Conservation (phyloP, 2,113 vertebrate genomes). For the Chamaetylas fuelleborni region DNA sequence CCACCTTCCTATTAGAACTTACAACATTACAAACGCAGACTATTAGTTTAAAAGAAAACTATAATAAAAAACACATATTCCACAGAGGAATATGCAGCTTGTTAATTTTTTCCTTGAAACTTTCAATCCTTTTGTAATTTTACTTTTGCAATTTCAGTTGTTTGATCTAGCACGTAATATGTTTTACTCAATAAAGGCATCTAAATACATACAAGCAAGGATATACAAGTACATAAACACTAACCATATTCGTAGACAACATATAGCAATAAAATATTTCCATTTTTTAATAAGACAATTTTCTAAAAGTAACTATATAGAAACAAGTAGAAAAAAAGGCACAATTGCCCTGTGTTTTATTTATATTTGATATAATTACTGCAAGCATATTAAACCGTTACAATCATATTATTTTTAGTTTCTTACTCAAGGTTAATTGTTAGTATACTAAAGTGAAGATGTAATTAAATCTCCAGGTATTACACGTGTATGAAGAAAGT, state of each 20-base stretch:
- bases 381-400: constrained; percentile 25
- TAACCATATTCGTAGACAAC: background rate
- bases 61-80: background rate
- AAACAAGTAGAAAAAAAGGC: background rate
- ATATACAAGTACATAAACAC: background rate
- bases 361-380: constrained; percentile 13
- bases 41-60: background rate
- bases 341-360: background rate
- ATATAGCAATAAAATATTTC: background rate
- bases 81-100: background rate
- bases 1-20: background rate
- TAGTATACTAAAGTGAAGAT: background rate
- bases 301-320: background rate
- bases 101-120: background rate
- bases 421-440: constrained; percentile 18
- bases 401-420: constrained; percentile 20
- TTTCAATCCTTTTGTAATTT: background rate
- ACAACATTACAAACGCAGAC: background rate
- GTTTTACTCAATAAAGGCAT: background rate
- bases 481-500: background rate
- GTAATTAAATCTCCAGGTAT: constrained; percentile 34
- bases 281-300: background rate
- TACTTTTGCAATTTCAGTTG: background rate
- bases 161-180: background rate
- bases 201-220: background rate